Conservation (phyloP, 2,888 invertebrate species). For the Morinoia aosen region DNA sequence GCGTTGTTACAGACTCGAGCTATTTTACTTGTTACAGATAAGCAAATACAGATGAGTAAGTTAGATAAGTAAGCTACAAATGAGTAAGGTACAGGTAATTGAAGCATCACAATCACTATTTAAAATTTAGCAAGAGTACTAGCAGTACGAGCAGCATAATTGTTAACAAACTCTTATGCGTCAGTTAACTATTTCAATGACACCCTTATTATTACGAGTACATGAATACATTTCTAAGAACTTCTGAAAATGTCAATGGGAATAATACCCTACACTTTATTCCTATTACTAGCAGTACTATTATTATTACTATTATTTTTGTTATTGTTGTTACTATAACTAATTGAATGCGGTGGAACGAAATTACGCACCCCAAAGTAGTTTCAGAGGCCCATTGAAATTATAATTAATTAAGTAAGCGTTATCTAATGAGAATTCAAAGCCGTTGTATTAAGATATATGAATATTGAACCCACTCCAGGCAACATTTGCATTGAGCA, state of each 20-base stretch:
- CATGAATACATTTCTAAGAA: background rate
- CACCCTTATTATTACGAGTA: background rate
- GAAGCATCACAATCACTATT: background rate
- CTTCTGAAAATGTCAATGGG: background rate
- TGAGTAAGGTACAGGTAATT: background rate
- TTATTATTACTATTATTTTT: too few species aligned
- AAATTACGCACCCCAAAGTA: background rate
- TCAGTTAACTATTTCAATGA: background rate
- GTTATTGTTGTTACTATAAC: background rate
- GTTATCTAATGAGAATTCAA: background rate
- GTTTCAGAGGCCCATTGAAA: background rate
- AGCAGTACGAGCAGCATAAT: too few species aligned
- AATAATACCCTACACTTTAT: background rate
- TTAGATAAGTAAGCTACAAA: background rate
- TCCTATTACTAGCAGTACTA: too few species aligned
- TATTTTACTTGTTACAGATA: background rate
- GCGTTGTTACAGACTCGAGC: too few species aligned
- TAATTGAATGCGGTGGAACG: background rate
- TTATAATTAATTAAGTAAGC: background rate
- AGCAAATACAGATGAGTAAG: background rate
- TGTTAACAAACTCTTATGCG: too few species aligned
- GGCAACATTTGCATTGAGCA: background rate
- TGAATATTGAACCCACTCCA: background rate
- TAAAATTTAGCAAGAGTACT: background rate
- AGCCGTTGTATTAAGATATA: background rate